Base-by-base conservation (phyloP, 2,113 vertebrate species). In the Amazona guildingii region DNA sequence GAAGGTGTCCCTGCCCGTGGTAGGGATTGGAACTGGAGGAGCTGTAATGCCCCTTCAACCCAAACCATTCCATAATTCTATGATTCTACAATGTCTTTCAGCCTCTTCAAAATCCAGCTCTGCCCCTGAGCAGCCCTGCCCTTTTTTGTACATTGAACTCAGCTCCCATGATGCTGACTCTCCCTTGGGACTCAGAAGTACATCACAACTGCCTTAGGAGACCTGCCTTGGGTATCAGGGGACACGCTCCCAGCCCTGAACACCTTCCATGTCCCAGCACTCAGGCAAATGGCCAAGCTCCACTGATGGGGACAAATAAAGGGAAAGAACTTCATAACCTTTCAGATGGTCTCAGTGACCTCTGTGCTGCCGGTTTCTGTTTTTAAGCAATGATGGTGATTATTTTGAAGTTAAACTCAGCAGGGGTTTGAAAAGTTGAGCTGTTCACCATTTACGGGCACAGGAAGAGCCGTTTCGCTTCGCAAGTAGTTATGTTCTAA, bases 381-480 rank as follows among this genome's bases (percentile, higher is more conserved):
- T 96, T 93, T 95, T 81, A 91, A 95, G 83, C 33, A 61, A 24
- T 48, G 77, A 83, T 75, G 79, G 80, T 84, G 90, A 92, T 83
- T 96, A 91, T 86, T 75, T 94, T 96, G 70, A 93, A 95, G 91
- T 83, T 81, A 64, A 93, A 75, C 79, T 83, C 69, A 61, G 57
- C 41, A 52, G 72, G 94, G 95, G 29, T 20, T 55, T 55, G 93
- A 95, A 97, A 94, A 85, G 89, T 51, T 39, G 77, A 96, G 88
- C 48, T 94, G 72, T 89, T 92, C 44, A 11, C 59, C 79, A 8
- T 87, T 97, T 96, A 96, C 52, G 59, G 94, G 96, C 92, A 97
- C 96, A 97, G 97, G 97, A 97, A 97, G 95, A 95, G 72, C 83
- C 1, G 82, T 90, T 96, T 96, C 95, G 88, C 74, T 95, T 97